phyloP scores from a whole-genome alignment of 1,140 invertebrate species.

The Anadara kagoshimensis region DNA sequence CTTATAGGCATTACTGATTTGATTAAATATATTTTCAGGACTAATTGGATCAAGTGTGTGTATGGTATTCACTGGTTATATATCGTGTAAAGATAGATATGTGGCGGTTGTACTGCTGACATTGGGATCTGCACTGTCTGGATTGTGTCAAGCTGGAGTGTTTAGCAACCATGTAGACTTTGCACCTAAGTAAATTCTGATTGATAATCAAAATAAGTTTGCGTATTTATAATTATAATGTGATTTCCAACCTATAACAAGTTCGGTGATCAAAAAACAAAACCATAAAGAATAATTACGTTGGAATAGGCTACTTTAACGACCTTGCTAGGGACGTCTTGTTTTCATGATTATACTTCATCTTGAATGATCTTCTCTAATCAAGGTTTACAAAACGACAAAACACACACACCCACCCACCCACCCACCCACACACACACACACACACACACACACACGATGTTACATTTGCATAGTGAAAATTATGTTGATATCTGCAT shows the following conservation, averaged over 20 bases:
- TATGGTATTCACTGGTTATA: conserved; percentile 48
- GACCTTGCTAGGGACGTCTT: not conserved
- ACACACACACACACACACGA: no score
- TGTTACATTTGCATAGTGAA: no score
- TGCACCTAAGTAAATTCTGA: conserved; percentile 79
- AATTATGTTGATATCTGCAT: no score
- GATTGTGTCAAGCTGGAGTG: conserved; percentile 77
- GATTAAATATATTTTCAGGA: conserved; percentile 21
- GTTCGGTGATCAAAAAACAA: not conserved
- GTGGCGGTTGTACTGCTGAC: conserved; percentile 54
- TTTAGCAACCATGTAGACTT: conserved; percentile 91
- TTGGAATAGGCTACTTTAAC: not conserved
- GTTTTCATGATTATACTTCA: not conserved
- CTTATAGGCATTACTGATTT: no score
- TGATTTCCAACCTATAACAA: not conserved
- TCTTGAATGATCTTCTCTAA: not conserved
- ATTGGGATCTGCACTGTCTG: conserved; percentile 54
- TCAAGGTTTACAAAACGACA: no score
- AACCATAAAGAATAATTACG: not conserved
- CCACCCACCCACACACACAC: no score
- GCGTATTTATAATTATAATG: no score
- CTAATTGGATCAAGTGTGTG: conserved; percentile 47
- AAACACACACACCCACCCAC: no score
- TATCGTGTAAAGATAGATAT: conserved; percentile 46
- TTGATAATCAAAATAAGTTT: no score